Evolutionary conservation across 2,113 vertebrate genomes (phyloP).

Genomic region (Lagopus muta): DNA sequence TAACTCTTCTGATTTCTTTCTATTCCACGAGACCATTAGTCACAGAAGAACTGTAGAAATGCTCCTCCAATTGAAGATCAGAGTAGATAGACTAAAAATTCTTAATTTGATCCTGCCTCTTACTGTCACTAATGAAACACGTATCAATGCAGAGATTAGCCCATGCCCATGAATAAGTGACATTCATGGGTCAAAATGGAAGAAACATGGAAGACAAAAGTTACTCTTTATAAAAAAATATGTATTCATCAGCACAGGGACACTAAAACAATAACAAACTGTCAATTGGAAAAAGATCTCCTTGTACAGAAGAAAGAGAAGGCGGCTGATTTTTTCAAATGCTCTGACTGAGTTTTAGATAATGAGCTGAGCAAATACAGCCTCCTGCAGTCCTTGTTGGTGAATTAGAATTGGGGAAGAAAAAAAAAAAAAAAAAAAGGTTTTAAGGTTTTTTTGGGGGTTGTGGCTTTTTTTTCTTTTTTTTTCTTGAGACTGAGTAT

Average conservation of each 20-base stretch:
- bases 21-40: neutral
- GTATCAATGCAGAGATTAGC: neutral
- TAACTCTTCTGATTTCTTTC: neutral
- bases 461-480: neutral
- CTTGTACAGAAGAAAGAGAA: neutral
- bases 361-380: conserved; percentile 38
- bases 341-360: conserved; percentile 33
- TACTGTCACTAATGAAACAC: neutral
- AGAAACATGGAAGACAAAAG: neutral
- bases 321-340: conserved; percentile 30
- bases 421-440: neutral
- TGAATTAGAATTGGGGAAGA: neutral
- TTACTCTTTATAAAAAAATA: conserved; percentile 13
- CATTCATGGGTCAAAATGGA: neutral
- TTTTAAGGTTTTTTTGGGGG: neutral
- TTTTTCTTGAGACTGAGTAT: conserved; percentile 58
- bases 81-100: neutral
- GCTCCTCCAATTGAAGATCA: neutral
- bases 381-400: conserved; percentile 62
- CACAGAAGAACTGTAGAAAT: neutral
- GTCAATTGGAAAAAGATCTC: conserved; percentile 18
- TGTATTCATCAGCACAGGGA: conserved; percentile 37
- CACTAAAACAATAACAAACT: conserved; percentile 36
- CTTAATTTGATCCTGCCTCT: neutral
- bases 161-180: neutral